These are phyloP conservation scores for Apodemus agrarius DNA, from an alignment of 2,797 vertebrate genomes.

Conservation along the genomic window DNA sequence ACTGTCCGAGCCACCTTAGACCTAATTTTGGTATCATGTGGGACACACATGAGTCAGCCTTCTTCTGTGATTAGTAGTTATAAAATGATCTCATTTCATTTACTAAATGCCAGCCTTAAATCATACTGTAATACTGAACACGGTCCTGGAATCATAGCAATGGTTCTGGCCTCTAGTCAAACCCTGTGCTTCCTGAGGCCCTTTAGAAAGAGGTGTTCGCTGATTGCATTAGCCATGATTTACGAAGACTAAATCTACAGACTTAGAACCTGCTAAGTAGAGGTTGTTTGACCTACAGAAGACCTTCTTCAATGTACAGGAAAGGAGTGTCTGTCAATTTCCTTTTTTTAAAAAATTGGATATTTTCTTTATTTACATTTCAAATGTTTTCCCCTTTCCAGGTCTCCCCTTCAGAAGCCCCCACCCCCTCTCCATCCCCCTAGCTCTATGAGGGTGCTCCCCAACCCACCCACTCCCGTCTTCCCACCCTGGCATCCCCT, in stretches of 20 bases:
- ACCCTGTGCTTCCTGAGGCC: conserved; percentile 10
- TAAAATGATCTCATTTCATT: conserved; percentile 77
- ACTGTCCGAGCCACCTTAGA: no score
- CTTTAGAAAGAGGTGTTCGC: conserved; percentile 42
- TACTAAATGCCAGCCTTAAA: conserved; percentile 70
- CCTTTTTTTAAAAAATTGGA: no score
- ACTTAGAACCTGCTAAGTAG: not conserved
- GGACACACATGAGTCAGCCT: not conserved
- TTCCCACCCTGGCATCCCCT: no score
- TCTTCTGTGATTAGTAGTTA: not conserved
- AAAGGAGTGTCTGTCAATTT: not conserved
- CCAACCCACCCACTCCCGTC: no score
- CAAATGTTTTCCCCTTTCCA: no score
- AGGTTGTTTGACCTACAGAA: conserved; percentile 15
- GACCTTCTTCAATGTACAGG: not conserved
- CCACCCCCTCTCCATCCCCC: no score
- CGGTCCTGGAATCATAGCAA: conserved; percentile 9
- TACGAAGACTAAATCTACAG: not conserved
- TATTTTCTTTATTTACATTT: no score
- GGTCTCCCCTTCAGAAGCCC: no score
- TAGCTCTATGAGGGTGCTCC: no score
- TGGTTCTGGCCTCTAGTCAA: conserved; percentile 49
- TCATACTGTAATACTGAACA: conserved; percentile 12
- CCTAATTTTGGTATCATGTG: not conserved
- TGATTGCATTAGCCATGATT: not conserved